Evolutionary conservation across 2,888 invertebrate species (phyloP).

Genomic region (Ophion ellenae): DNA sequence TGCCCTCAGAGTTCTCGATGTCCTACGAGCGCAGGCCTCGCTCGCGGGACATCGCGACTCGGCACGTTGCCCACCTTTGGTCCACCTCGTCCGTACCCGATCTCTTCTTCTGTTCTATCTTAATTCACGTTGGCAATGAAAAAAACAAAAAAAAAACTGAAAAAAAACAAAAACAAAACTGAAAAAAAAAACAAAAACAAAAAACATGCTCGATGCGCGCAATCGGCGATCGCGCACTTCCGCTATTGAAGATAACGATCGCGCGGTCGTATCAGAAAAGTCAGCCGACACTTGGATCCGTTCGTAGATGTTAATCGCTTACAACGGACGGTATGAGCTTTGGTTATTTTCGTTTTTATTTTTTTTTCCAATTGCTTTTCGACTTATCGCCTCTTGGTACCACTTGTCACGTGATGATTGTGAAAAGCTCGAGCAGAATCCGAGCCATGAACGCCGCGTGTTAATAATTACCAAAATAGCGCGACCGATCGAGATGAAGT

Average conservation of each 20-base stretch:
- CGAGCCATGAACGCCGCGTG: background rate
- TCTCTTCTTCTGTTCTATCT: constrained; percentile 13
- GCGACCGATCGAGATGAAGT: background rate
- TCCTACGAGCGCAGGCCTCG: constrained; percentile 83
- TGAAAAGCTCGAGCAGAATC: constrained; percentile 9
- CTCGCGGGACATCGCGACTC: constrained; percentile 78
- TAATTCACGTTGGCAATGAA: background rate
- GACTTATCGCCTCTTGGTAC: background rate
- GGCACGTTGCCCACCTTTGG: constrained; percentile 65
- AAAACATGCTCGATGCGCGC: constrained; percentile 32
- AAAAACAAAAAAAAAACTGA: too few relatives aligned
- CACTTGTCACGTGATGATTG: constrained; percentile 17
- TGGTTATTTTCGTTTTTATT: background rate
- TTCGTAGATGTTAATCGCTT: constrained; percentile 13
- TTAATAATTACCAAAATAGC: constrained; percentile 32
- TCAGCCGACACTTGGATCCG: constrained; percentile 44
- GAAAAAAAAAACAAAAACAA: background rate
- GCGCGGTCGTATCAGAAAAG: constrained; percentile 4
- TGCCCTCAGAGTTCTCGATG: constrained; percentile 74
- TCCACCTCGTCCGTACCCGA: constrained; percentile 42
- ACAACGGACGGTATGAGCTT: background rate
- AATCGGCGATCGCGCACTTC: constrained; percentile 55
- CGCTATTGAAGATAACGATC: background rate
- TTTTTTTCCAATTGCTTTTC: background rate
- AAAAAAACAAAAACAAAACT: too few relatives aligned